These are phyloP conservation scores for Trachymyrmex cornetzi DNA, from an alignment of 1,140 invertebrate species.

Conservation along the genomic window DNA sequence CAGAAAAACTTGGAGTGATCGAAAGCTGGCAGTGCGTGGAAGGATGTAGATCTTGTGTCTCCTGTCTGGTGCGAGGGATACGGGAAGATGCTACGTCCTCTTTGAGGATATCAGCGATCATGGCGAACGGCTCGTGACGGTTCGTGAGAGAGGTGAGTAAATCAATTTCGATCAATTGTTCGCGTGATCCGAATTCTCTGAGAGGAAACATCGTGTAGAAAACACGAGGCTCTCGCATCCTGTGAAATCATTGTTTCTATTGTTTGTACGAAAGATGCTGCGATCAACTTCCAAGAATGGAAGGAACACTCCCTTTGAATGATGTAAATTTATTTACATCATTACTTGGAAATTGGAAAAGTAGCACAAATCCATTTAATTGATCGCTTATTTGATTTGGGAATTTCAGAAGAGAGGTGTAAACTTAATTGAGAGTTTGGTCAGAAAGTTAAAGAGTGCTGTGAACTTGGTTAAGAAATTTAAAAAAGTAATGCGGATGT, in stretches of 20 bases:
- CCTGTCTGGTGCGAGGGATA: slow-evolving; percentile 53
- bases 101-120: neutral
- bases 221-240: slow-evolving; percentile 3
- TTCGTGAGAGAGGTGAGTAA: neutral
- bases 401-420: neutral
- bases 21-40: slow-evolving; percentile 43
- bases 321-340: neutral
- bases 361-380: neutral
- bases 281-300: slow-evolving; percentile 3
- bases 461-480: slow-evolving; percentile 37
- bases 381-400: neutral
- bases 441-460: neutral
- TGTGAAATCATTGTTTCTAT: neutral
- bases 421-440: slow-evolving; percentile 35
- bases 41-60: slow-evolving; percentile 59
- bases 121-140: slow-evolving; percentile 58
- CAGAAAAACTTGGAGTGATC: slow-evolving; percentile 31
- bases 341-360: slow-evolving; percentile 1
- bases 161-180: slow-evolving; percentile 37
- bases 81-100: slow-evolving; percentile 25
- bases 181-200: neutral
- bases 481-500: neutral
- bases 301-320: no score
- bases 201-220: neutral
- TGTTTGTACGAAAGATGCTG: neutral